Percentiles rank a stretch among this genome's conserved stretches.
These are phyloP conservation scores for Sisyra nigra DNA, from an alignment of 2,888 invertebrate species.

Conservation along the genomic window DNA sequence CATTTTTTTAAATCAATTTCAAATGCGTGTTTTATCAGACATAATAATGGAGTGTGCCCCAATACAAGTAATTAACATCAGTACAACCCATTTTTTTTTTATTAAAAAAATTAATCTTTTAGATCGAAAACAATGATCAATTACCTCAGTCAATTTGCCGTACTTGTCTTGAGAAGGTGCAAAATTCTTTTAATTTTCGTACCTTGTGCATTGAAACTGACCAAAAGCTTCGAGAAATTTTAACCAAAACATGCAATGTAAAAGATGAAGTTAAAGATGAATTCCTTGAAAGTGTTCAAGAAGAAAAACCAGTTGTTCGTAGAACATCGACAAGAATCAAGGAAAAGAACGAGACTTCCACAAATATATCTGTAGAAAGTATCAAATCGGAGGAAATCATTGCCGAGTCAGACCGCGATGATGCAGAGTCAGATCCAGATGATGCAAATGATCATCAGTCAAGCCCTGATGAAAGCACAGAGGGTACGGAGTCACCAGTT, in stretches of 20 bases:
- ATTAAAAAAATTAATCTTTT: not conserved
- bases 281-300: too few species aligned
- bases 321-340: too few species aligned
- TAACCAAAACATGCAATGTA: too few species aligned
- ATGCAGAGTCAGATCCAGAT: too few species aligned
- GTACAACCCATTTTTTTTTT: not conserved
- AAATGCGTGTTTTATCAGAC: not conserved
- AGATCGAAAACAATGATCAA: too few species aligned
- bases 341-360: too few species aligned
- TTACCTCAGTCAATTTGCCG: not conserved
- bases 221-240: not conserved
- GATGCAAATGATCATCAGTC: too few species aligned
- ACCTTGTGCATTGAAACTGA: not conserved
- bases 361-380: not conserved
- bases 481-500: not conserved
- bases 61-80: slow-evolving; percentile 1
- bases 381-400: not conserved
- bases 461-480: not conserved
- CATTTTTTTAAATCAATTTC: too few species aligned
- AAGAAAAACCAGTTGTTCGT: too few species aligned
- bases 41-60: slow-evolving; percentile 3
- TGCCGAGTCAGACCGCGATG: too few species aligned
- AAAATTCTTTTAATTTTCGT: not conserved
- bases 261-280: too few species aligned
- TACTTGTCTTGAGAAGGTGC: not conserved